A percentile compares a stretch with the other conserved stretches of the same genome.
Conservation (phyloP, 2,888 invertebrate genomes). For the Nineta flava region DNA sequence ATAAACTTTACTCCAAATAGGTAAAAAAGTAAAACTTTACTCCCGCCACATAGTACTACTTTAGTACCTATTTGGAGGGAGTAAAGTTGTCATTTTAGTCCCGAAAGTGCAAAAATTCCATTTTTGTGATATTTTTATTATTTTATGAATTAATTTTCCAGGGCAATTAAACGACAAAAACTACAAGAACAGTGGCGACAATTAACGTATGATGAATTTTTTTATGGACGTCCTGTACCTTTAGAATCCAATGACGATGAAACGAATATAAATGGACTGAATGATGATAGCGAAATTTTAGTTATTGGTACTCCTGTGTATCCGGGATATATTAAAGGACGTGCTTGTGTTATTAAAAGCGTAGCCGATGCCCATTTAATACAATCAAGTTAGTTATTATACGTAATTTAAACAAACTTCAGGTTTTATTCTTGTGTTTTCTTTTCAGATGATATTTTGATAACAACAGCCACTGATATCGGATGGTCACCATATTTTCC, state of each 20-base stretch:
- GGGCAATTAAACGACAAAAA: slow-evolving; percentile 48
- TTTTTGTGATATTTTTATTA: background rate
- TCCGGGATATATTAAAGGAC: slow-evolving; percentile 46
- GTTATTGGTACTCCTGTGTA: slow-evolving; percentile 50
- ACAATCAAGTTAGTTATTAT: slow-evolving; percentile 20
- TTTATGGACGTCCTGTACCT: slow-evolving; percentile 28
- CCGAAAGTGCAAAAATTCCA: too few relatives aligned
- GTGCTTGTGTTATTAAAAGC: slow-evolving; percentile 54
- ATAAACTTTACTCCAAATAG: too few relatives aligned
- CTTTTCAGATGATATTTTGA: slow-evolving; percentile 49
- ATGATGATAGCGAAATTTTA: slow-evolving; percentile 17
- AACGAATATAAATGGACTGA: background rate
- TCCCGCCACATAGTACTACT: too few relatives aligned
- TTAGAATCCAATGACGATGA: background rate
- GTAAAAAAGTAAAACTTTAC: too few relatives aligned
- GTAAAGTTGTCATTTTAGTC: too few relatives aligned
- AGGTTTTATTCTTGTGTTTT: too few relatives aligned
- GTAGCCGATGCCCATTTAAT: slow-evolving; percentile 39
- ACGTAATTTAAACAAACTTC: too few relatives aligned
- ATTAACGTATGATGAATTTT: slow-evolving; percentile 8
- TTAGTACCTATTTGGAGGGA: too few relatives aligned
- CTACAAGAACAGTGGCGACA: slow-evolving; percentile 28
- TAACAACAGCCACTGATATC: slow-evolving; percentile 63
- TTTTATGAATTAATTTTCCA: slow-evolving; percentile 21
- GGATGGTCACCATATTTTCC: slow-evolving; percentile 81